Evolutionary conservation across 1,140 invertebrate species (phyloP), one percentile per base, ranked within the genome.

Genomic region (Tetramorium simillimum): DNA sequence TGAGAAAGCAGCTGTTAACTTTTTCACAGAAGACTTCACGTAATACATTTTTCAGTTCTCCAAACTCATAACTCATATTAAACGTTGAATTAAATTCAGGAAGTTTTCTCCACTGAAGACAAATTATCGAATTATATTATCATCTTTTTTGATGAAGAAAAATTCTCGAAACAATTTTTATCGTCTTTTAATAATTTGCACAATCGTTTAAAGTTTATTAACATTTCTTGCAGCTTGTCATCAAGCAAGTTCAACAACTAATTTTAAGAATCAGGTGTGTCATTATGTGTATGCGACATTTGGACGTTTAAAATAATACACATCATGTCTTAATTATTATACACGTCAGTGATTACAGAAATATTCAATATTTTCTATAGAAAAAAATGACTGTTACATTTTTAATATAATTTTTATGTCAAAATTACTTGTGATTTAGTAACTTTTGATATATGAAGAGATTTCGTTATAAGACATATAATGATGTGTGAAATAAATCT

Each of bases 401-500:
- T 49, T 37, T 49, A 63, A 63, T 21, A 33, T 46, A 16, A 18
- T 43, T 65, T 76, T 1, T 33, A 40, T 10, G 24, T 58, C 40
- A 60, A 60, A 60, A 60, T 16, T 40, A 60, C 4, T 60, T 60
- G 16, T 7, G 14, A 58, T 53, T 73, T 6, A 9, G 4, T 7
- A n/a, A 9, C 21, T 51, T 33, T 33, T 33, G 28, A 28, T 28
- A 3, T 40, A 69, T 70, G 43, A 6, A 49, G 16, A 43, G 9
- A 43, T 43, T 9, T 65, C 28, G 10, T 72, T 51, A 33, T 33
- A 2, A 33, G 28, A 63, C 33, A 33, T 12, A 4, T n/a, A 33
- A 65, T 12, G 7, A 65, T 53, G 18, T 18, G 10, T 73, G 12
- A 73, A 53, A 73, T 73, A 51, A 73, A 5, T 72, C 16, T 72